Evolutionary conservation across 2,113 vertebrate genomes (phyloP).

Genomic region (Baryphthengus martii): DNA sequence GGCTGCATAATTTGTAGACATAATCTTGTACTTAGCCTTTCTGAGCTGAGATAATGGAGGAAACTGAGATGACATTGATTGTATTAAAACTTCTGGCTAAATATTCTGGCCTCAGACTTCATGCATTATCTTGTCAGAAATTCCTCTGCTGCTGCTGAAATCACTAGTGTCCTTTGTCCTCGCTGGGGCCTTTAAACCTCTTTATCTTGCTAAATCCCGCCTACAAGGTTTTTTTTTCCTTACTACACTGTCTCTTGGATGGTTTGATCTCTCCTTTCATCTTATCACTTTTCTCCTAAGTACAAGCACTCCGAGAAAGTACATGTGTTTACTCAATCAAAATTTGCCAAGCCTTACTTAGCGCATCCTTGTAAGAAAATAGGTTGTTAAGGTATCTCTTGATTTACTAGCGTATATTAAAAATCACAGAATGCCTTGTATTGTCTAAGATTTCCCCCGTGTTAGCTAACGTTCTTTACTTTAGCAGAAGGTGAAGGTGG

Average conservation of each 20-base stretch:
- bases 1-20: background rate
- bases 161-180: background rate
- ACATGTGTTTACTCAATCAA: background rate
- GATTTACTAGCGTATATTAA: background rate
- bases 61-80: background rate
- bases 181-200: background rate
- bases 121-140: background rate
- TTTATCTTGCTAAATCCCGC: background rate
- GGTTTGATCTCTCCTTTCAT: background rate
- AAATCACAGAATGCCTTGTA: background rate
- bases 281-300: background rate
- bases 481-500: background rate
- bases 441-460: background rate
- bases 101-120: background rate
- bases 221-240: background rate
- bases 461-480: background rate
- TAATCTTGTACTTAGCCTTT: background rate
- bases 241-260: background rate
- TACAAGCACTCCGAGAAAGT: background rate
- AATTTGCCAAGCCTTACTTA: background rate
- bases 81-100: background rate
- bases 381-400: background rate
- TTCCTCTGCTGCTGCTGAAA: background rate
- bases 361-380: background rate
- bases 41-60: background rate